Base-by-base conservation (phyloP, 2,113 vertebrate species). In the Xyrauchen texanus region DNA sequence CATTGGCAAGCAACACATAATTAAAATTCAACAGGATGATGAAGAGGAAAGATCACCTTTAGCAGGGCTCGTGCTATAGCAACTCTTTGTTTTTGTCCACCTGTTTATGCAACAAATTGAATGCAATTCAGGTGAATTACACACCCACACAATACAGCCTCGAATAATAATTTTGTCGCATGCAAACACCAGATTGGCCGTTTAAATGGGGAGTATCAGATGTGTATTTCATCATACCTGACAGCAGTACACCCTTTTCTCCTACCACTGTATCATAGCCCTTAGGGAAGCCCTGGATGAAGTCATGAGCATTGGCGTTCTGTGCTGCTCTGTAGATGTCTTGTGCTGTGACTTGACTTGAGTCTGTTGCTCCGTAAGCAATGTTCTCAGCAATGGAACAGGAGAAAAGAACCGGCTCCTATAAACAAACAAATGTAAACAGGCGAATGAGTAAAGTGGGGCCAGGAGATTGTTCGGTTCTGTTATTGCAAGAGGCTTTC, bases 381-480 rank as follows among this genome's bases (percentile, higher is more conserved):
- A 99, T 99, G 85, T 99, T 99, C 85, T 99, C 96, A 78, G 94
- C 93, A n/a, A 99, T 93, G 3, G 98, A 98, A 79, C 95, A 97
- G 15, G 97, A 99, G 84, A 99, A 99, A 67, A 99, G 90, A 81
- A 98, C 89, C 0, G 98, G 98, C 88, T 99, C 98, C 96, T 99
- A 70, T 62, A 21, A 34, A 81, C 68, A 45, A 2, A 71, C 11
- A 69, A 42, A 21, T 6, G 8, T 34, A 74, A 34, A 34, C 8
- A 49, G 8, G 34, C 15, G 45, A 68, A 69, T 67, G 0, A 68
- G 21, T 10, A 7, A 49, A 15, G 6, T 4, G 0, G 4, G 34
- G 4, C 34, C 12, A 58, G 8, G 4, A 66, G 51, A 52, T 4
- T 47, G 45, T 64, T 42, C 45, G 10, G 45, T 44, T 51, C 16